Conservation (phyloP, 1,140 invertebrate species). For the Drosophila tristis region DNA sequence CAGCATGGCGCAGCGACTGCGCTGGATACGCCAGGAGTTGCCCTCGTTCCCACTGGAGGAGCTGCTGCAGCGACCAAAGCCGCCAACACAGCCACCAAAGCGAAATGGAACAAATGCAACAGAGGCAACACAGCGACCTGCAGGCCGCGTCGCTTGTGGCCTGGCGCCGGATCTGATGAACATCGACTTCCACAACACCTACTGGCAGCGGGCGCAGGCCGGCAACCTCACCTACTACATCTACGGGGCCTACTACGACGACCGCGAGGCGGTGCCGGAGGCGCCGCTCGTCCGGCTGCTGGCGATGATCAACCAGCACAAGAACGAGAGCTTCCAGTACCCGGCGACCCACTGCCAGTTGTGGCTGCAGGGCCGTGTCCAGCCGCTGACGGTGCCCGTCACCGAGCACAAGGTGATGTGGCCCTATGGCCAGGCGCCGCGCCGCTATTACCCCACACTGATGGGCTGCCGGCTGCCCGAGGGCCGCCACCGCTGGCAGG, state of each 20-base stretch:
- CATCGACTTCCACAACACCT: conserved; percentile 71
- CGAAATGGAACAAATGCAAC: no score
- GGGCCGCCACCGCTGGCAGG: conserved; percentile 86
- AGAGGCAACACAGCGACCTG: not conserved
- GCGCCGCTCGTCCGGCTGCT: conserved; percentile 91
- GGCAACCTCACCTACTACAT: conserved; percentile 93
- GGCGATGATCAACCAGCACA: conserved; percentile 90
- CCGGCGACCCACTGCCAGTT: conserved; percentile 90
- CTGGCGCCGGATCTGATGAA: conserved; percentile 28
- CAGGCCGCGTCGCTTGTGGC: conserved; percentile 26
- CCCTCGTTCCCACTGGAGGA: conserved; percentile 67
- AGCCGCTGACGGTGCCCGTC: conserved; percentile 89
- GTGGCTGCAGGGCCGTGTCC: conserved; percentile 92
- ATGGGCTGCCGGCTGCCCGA: conserved; percentile 93
- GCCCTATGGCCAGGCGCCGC: conserved; percentile 96
- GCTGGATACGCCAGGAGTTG: conserved; percentile 53
- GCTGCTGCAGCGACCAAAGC: not conserved
- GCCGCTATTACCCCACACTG: conserved; percentile 93
- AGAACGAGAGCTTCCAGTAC: conserved; percentile 83
- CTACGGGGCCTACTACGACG: conserved; percentile 94
- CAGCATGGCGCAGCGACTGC: conserved; percentile 36
- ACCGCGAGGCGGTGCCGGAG: conserved; percentile 88
- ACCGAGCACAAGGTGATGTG: conserved; percentile 95
- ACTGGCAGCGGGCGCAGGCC: conserved; percentile 91
- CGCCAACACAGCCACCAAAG: no score